Conservation (phyloP, 2,113 vertebrate species). For the Megaceryle torquata region DNA sequence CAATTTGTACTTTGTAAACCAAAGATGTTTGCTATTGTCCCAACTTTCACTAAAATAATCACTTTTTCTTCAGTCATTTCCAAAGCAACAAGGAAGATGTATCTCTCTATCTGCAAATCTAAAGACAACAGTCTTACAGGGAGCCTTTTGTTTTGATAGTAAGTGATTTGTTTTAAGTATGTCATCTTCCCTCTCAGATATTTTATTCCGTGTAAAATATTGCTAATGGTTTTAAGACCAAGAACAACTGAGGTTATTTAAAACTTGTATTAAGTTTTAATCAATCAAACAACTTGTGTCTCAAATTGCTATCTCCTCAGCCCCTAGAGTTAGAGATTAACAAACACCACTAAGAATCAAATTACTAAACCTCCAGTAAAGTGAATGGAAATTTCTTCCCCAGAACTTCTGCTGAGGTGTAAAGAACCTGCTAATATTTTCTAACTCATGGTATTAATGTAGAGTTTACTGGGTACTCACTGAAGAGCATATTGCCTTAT, state of each 20-base stretch:
- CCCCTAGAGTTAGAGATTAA: not conserved
- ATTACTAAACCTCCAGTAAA: not conserved
- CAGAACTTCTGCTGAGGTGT: not conserved
- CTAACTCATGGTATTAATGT: not conserved
- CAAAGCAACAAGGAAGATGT: conserved; percentile 16
- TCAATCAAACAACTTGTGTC: not conserved
- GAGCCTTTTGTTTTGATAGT: not conserved
- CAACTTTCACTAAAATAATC: not conserved
- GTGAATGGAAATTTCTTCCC: not conserved
- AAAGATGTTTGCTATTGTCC: not conserved
- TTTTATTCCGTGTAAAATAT: not conserved
- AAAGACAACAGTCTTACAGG: not conserved
- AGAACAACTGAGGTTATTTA: not conserved
- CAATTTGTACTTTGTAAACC: conserved; percentile 30
- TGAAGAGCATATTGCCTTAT: not conserved
- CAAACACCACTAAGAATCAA: not conserved
- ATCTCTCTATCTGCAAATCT: not conserved
- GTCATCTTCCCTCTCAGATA: not conserved
- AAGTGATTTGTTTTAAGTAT: not conserved
- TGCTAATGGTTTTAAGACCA: not conserved
- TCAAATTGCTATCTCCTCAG: not conserved
- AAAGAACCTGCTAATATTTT: not conserved
- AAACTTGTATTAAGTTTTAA: not conserved
- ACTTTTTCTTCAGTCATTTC: conserved; percentile 26
- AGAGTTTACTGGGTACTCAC: not conserved